phyloP scores from a whole-genome alignment of 2,113 vertebrate genomes.

The Etheostoma cragini region DNA sequence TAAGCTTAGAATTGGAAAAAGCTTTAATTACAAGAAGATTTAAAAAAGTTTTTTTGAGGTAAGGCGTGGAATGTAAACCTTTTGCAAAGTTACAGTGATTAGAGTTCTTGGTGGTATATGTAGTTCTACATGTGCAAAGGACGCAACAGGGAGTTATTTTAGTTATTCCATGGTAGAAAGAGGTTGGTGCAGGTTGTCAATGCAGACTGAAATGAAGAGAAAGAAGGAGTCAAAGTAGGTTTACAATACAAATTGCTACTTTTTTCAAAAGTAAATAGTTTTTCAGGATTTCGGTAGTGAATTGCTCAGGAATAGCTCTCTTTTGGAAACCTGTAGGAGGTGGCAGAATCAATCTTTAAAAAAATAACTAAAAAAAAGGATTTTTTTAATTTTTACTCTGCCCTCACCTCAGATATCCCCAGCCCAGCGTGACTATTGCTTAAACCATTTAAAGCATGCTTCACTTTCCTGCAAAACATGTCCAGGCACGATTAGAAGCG shows the following conservation, averaged over 20 bases:
- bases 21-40: background rate
- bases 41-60: background rate
- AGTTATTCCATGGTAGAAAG: background rate
- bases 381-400: background rate
- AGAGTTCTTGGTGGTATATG: background rate
- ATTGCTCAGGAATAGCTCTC: background rate
- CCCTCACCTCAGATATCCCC: background rate
- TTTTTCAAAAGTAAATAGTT: background rate
- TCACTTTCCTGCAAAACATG: conserved; percentile 3
- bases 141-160: background rate
- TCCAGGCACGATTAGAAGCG: background rate
- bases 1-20: background rate
- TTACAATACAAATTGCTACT: too few species aligned
- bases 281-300: background rate
- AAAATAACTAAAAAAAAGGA: background rate
- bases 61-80: background rate
- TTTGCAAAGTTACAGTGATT: background rate
- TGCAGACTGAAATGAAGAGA: background rate
- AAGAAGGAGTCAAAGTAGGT: background rate
- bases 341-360: background rate
- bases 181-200: background rate
- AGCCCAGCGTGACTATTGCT: background rate
- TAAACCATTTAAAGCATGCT: background rate
- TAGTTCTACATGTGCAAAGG: background rate
- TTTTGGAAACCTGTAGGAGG: background rate